phyloP scores from a whole-genome alignment of 2,797 vertebrate species.

The Notolepis coatsorum region DNA sequence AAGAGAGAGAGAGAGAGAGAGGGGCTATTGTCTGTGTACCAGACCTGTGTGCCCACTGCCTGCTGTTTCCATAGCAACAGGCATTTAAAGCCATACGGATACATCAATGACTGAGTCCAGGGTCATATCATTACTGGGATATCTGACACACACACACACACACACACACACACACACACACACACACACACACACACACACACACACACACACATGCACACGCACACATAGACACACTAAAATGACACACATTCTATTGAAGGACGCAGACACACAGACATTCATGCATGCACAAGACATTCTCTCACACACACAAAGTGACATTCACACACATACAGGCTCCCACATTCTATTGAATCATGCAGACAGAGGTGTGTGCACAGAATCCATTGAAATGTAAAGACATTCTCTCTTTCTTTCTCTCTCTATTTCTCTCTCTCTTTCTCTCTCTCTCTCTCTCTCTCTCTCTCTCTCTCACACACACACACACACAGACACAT shows the following conservation, averaged over 20 bases:
- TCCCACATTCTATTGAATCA: too few species aligned
- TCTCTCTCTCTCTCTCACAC: background rate
- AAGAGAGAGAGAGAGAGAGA: constrained; percentile 35
- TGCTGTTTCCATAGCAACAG: constrained; percentile 84
- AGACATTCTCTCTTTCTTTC: too few species aligned
- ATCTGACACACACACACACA: constrained; percentile 19
- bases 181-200: constrained; percentile 13
- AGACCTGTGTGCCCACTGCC: constrained; percentile 72
- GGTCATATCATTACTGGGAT: constrained; percentile 63
- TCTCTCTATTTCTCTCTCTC: too few species aligned
- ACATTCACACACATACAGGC: background rate
- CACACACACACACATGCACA: constrained; percentile 1
- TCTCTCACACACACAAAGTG: constrained; percentile 6
- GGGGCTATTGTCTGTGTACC: constrained; percentile 71
- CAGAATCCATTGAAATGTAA: too few species aligned
- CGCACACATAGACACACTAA: background rate
- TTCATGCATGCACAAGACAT: constrained; percentile 14
- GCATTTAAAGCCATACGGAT: constrained; percentile 77
- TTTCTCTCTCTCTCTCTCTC: too few species aligned
- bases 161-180: constrained; percentile 18
- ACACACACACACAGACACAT: constrained; percentile 10
- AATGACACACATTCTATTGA: too few species aligned
- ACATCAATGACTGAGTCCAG: constrained; percentile 63
- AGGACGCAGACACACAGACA: too few species aligned
- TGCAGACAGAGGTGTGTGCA: too few species aligned